These are phyloP conservation scores for Manis crassicaudata DNA, from an alignment of 2,797 vertebrate genomes.

Conservation along the genomic window DNA sequence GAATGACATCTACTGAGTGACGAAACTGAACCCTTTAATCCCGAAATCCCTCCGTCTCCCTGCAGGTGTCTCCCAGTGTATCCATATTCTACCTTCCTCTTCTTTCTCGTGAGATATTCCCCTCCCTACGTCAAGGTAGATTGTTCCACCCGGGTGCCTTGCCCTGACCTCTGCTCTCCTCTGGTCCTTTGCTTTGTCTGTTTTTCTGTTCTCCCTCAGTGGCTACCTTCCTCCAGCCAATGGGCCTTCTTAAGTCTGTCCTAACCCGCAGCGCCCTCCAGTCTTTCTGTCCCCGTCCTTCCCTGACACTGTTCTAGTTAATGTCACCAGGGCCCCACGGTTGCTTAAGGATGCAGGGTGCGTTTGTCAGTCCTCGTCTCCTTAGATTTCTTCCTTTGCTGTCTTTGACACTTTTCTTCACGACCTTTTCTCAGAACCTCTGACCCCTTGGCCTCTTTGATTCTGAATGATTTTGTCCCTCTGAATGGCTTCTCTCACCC, in stretches of 20 bases:
- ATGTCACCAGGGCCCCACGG: background rate
- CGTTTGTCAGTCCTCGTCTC: background rate
- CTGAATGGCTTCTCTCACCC: background rate
- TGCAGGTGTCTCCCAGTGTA: background rate
- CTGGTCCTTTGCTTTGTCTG: background rate
- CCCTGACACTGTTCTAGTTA: too few relatives aligned
- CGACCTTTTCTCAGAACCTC: background rate
- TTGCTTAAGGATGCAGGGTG: background rate
- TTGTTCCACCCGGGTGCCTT: background rate
- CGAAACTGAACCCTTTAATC: fast-evolving
- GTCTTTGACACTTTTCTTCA: background rate
- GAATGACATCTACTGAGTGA: background rate
- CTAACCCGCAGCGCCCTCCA: background rate
- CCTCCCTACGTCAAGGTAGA: background rate
- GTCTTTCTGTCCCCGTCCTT: background rate
- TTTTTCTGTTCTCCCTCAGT: background rate
- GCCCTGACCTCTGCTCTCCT: fast-evolving
- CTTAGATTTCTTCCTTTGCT: background rate
- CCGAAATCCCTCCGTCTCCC: fast-evolving
- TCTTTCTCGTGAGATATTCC: background rate
- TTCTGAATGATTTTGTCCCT: background rate
- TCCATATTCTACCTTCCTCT: background rate
- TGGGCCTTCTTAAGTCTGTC: fast-evolving
- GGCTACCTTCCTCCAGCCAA: background rate
- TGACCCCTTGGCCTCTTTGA: background rate